Evolutionary conservation across 2,888 invertebrate genomes (phyloP).

Genomic region (Troglohyphantes excavatus): DNA sequence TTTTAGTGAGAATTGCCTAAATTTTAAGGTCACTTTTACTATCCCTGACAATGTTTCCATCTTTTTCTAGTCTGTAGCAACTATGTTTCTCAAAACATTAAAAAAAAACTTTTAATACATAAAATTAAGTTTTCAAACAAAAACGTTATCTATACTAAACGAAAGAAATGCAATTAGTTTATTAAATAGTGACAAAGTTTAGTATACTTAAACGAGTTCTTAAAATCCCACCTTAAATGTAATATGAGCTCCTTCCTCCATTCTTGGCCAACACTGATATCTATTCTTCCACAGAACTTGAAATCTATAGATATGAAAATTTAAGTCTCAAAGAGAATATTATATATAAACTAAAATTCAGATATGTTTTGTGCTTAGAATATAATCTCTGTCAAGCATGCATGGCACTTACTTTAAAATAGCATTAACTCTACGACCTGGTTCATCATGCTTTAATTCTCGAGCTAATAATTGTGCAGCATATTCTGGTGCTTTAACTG

Average conservation of each 20-base stretch:
- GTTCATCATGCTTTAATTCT: conserved; percentile 92
- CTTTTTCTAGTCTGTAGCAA: too few species aligned
- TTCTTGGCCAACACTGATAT: conserved; percentile 99
- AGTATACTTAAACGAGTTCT: too few species aligned
- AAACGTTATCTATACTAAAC: too few species aligned
- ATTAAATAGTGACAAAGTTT: too few species aligned
- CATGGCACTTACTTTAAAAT: conserved; percentile 86
- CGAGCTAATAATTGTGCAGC: conserved; percentile 94
- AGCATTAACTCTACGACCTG: conserved; percentile 91
- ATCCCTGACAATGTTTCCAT: too few species aligned
- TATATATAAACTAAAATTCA: not conserved
- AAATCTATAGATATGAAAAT: conserved; percentile 85
- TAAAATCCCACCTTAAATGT: conserved; percentile 91
- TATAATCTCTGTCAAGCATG: conserved; percentile 3
- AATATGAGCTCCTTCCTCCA: conserved; percentile 98
- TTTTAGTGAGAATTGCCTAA: too few species aligned
- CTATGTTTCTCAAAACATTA: too few species aligned
- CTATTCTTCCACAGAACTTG: conserved; percentile 98
- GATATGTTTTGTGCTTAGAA: not conserved
- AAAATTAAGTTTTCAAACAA: too few species aligned
- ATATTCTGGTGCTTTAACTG: conserved; percentile 94
- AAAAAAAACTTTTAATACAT: too few species aligned
- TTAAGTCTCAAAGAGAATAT: not conserved
- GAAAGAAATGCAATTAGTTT: too few species aligned
- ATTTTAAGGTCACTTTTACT: too few species aligned